phyloP scores from a whole-genome alignment of 1,140 invertebrate species.

The Thereuonema tuberculata region DNA sequence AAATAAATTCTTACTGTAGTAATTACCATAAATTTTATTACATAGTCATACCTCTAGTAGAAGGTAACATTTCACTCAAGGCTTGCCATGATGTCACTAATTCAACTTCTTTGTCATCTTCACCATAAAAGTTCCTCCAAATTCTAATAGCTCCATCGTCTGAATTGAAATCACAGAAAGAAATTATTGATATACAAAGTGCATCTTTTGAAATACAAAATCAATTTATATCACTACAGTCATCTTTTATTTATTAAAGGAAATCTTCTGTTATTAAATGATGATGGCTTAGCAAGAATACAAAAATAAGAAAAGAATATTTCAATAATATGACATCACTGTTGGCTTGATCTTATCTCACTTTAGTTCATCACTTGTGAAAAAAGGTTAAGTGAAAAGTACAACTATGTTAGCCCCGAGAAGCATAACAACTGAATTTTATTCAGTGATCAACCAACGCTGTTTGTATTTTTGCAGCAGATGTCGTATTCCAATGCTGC shows the following conservation, averaged over 20 bases:
- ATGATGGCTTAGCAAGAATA: background rate
- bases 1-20: no score
- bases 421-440: no score
- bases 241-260: background rate
- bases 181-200: background rate
- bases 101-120: conserved; percentile 30
- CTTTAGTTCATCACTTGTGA: no score
- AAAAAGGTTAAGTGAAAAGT: no score
- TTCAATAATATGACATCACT: background rate
- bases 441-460: no score
- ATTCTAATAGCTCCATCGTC: conserved; percentile 65
- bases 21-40: no score
- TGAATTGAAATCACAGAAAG: conserved; percentile 28
- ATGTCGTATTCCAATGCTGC: no score
- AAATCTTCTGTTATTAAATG: background rate
- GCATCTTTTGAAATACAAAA: background rate
- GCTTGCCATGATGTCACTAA: conserved; percentile 71
- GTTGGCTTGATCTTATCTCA: no score
- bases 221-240: background rate
- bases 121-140: conserved; percentile 39
- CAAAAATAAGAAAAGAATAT: background rate
- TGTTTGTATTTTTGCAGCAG: no score
- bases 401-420: no score
- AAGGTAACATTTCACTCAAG: conserved; percentile 47
- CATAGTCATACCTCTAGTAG: conserved; percentile 29